These are phyloP conservation scores for Caenorhabditis sp. DNA, from an alignment of 2,888 invertebrate genomes.

Conservation along the genomic window DNA sequence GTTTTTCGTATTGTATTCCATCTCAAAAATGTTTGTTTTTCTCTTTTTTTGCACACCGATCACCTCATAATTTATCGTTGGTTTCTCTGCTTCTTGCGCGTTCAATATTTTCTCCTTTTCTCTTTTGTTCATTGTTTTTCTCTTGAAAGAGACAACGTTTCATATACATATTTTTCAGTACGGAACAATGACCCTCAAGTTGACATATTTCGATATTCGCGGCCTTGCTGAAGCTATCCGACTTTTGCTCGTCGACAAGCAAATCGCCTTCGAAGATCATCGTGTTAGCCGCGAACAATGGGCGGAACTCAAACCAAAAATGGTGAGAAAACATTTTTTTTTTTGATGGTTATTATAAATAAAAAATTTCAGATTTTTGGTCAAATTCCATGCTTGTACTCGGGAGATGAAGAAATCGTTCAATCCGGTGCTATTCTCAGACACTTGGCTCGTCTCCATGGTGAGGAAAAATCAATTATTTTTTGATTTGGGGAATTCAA, in stretches of 20 bases:
- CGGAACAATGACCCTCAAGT: constrained; percentile 37
- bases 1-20: too few species aligned
- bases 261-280: constrained; percentile 49
- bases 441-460: constrained; percentile 55
- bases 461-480: too few species aligned
- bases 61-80: neutral
- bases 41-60: neutral
- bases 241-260: constrained; percentile 53
- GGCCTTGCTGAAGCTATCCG: constrained; percentile 60
- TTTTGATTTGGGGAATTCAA: too few species aligned
- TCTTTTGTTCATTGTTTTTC: neutral
- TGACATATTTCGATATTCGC: constrained; percentile 52
- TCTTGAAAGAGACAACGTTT: neutral
- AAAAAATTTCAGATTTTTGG: constrained; percentile 51
- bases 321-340: constrained; percentile 24
- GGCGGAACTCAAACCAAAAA: constrained; percentile 47
- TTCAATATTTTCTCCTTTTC: too few species aligned
- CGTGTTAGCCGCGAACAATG: constrained; percentile 44
- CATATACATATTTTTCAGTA: too few species aligned
- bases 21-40: neutral
- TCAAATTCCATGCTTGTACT: constrained; percentile 52
- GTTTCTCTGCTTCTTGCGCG: neutral
- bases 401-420: constrained; percentile 50
- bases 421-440: constrained; percentile 61
- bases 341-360: neutral